phyloP scores from a whole-genome alignment of 2,797 vertebrate species.

The Calcarius lapponicus region DNA sequence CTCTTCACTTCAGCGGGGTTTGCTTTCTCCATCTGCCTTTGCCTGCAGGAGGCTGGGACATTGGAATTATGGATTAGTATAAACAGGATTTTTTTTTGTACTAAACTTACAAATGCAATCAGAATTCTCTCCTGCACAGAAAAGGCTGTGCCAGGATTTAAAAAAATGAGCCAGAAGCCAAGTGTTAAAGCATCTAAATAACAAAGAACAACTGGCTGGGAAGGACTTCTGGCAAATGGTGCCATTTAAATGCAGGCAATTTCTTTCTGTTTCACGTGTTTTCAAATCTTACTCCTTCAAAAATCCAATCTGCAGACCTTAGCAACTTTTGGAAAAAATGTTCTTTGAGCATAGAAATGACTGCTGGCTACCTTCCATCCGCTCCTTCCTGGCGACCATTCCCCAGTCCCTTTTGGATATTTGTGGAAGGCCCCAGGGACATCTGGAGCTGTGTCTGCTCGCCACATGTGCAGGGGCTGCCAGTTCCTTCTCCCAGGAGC shows the following conservation, averaged over 20 bases:
- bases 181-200: neutral
- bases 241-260: neutral
- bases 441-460: constrained; percentile 40
- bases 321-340: constrained; percentile 19
- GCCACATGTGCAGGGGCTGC: constrained; percentile 22
- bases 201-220: neutral
- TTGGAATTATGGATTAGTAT: neutral
- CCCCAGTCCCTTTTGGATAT: constrained; percentile 28
- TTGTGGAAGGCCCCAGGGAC: constrained; percentile 30
- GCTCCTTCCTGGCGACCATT: constrained; percentile 36
- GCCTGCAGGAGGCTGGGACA: accelerated
- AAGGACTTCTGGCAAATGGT: neutral
- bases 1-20: neutral
- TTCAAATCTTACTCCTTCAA: neutral
- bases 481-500: neutral
- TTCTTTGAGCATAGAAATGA: constrained; percentile 38
- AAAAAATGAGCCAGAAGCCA: neutral
- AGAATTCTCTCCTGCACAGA: neutral
- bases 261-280: neutral
- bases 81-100: neutral
- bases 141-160: neutral
- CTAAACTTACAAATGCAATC: neutral
- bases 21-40: neutral
- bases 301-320: neutral
- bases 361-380: constrained; percentile 45